These are phyloP conservation scores for Caenorhabditis auriculariae DNA, from an alignment of 2,888 invertebrate species.

Conservation along the genomic window DNA sequence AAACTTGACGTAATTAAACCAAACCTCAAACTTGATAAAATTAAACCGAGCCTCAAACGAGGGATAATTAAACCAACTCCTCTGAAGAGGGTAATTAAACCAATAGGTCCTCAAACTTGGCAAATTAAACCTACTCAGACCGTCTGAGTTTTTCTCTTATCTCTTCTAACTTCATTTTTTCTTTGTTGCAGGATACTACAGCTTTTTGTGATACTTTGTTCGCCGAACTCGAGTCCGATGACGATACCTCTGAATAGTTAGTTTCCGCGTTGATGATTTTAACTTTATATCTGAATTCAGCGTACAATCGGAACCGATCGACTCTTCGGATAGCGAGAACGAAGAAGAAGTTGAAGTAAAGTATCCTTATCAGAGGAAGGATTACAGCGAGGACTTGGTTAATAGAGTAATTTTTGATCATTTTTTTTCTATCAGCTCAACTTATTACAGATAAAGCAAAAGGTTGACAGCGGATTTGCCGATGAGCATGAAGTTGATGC, in stretches of 20 bases:
- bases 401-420: too few species aligned
- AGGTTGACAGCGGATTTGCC: too few species aligned
- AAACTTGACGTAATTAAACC: neutral
- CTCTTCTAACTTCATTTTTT: neutral
- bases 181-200: neutral
- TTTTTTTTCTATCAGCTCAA: too few species aligned
- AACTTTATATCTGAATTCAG: neutral
- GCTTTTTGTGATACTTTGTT: neutral
- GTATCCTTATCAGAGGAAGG: neutral
- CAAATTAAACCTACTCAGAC: neutral
- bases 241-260: neutral
- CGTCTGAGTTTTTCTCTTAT: too few species aligned
- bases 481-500: too few species aligned
- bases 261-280: neutral
- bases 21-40: slow-evolving; percentile 11
- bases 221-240: neutral
- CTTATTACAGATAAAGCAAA: too few species aligned
- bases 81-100: neutral
- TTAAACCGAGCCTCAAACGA: neutral
- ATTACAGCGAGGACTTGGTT: slow-evolving; percentile 5
- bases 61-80: slow-evolving; percentile 1
- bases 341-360: slow-evolving; percentile 1
- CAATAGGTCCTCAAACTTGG: neutral
- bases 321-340: neutral
- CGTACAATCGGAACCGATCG: neutral